Conservation (phyloP, 2,888 invertebrate species). For the Ophion ellenae region DNA sequence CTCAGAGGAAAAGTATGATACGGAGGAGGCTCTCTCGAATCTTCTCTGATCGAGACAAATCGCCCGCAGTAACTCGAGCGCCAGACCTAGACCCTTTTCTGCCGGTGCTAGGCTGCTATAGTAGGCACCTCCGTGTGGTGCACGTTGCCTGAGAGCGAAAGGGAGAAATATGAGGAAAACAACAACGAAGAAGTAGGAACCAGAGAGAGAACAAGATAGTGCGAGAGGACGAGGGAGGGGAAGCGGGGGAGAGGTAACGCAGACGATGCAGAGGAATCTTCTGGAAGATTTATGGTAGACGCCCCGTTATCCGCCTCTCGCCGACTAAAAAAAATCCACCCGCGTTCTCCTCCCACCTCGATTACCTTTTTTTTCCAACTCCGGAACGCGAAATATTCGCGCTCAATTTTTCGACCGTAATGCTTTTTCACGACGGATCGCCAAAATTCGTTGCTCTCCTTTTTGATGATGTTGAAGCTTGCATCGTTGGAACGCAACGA, state of each 20-base stretch:
- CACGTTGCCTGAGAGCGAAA: conserved; percentile 47
- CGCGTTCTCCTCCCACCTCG: conserved; percentile 30
- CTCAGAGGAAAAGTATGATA: conserved; percentile 24
- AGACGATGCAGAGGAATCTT: conserved; percentile 67
- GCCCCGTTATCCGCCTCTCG: conserved; percentile 65
- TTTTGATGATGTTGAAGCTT: too few species aligned
- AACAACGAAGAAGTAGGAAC: conserved; percentile 29
- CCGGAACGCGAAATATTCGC: conserved; percentile 30
- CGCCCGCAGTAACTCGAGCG: conserved; percentile 72
- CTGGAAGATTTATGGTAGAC: conserved; percentile 69
- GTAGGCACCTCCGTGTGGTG: conserved; percentile 19
- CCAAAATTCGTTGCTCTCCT: not conserved
- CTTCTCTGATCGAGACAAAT: conserved; percentile 70
- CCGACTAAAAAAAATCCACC: conserved; percentile 47
- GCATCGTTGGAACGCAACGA: too few species aligned
- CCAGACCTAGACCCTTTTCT: conserved; percentile 50
- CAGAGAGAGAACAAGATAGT: conserved; percentile 42
- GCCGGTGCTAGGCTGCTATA: conserved; percentile 35
- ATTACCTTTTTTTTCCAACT: conserved; percentile 13
- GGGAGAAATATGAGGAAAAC: conserved; percentile 48
- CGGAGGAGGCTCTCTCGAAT: conserved; percentile 39
- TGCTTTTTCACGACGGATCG: conserved; percentile 33
- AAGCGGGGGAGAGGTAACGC: conserved; percentile 39
- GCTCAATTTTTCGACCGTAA: conserved; percentile 17
- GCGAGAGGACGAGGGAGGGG: not conserved